Evolutionary conservation across 2,797 vertebrate species (phyloP).

Genomic region (Melanotaenia parkinsoni): DNA sequence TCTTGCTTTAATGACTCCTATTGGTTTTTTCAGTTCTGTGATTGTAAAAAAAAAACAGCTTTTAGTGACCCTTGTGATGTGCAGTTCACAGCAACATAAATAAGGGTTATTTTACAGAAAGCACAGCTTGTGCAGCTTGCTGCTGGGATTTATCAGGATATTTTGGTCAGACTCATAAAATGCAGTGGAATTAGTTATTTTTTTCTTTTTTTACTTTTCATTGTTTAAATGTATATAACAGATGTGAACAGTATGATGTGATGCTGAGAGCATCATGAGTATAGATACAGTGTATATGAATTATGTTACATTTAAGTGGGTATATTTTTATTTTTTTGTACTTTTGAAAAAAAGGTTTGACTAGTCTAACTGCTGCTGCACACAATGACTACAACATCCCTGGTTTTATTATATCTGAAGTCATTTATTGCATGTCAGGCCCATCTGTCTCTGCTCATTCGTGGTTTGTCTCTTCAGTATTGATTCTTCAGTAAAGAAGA

Average conservation of each 20-base stretch:
- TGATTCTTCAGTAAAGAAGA: neutral
- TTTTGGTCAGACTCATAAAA: constrained; percentile 2
- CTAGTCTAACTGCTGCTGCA: neutral
- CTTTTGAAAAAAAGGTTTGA: neutral
- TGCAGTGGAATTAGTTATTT: neutral
- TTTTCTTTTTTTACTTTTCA: neutral
- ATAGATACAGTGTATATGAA: neutral
- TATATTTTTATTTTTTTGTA: neutral
- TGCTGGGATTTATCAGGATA: neutral
- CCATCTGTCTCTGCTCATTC: neutral
- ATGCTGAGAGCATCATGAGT: neutral
- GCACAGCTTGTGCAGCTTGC: constrained; percentile 2
- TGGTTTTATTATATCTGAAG: neutral
- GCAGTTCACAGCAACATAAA: constrained; percentile 19
- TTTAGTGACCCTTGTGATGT: constrained; percentile 21
- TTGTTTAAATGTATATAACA: too few relatives aligned
- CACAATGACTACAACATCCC: neutral
- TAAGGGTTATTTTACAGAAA: constrained; percentile 16
- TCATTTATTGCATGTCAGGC: neutral
- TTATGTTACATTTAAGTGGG: neutral
- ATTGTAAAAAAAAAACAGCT: constrained; percentile 17
- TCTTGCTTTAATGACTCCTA: constrained; percentile 40
- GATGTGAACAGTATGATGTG: neutral
- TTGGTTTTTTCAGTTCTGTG: constrained; percentile 32
- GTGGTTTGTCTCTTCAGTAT: neutral